Base-by-base conservation (phyloP, 2,113 vertebrate genomes). In the Variabilichromis moorii region DNA sequence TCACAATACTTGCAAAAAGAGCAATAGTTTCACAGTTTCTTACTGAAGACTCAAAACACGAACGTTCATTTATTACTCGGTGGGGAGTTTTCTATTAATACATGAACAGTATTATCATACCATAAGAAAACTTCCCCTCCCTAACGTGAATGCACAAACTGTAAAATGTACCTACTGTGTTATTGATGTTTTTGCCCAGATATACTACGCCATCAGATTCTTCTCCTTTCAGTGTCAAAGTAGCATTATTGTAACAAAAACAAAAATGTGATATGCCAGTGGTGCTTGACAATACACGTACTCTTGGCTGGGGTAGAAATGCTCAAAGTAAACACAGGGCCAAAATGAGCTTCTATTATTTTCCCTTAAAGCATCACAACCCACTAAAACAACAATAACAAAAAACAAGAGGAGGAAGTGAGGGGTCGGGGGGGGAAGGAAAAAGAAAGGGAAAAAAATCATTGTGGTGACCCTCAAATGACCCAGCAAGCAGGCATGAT, bases 341-440 rank as follows among this genome's bases (percentile, higher is more conserved):
- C 95, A 94, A 95, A 96, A 87, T 88, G 87, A 92, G 89, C 26
- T 57, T 21, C 8, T 54, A 71, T 83, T 81, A 85, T 54, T 78
- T 92, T 89, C 35, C 24, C 85, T 54, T 6, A n/a, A 45, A 86
- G 80, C 84, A 93, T 96, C 91, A 63, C 82, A 91, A 86, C 81
- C 55, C 89, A 59, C 86, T 92, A 61, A 86, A 92, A 93, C 63
- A 94, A 79, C 88, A 95, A 93, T 85, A 83, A 79, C 55, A 80
- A 83, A 78, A 42, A 76, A 81, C 40, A 87, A 89, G 80, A 66
- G 81, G 17, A 45, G 79, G 73, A 86, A 89, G 57, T 68, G 71
- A 89, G 17, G 4, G 84, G 61, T 83, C 53, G 3, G 33, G 3
- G 33, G 3, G 3, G 8, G 79, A 14, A 28, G 55, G 16, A 78